Base-by-base conservation (phyloP, 2,888 invertebrate species). In the Plutella xylostella region DNA sequence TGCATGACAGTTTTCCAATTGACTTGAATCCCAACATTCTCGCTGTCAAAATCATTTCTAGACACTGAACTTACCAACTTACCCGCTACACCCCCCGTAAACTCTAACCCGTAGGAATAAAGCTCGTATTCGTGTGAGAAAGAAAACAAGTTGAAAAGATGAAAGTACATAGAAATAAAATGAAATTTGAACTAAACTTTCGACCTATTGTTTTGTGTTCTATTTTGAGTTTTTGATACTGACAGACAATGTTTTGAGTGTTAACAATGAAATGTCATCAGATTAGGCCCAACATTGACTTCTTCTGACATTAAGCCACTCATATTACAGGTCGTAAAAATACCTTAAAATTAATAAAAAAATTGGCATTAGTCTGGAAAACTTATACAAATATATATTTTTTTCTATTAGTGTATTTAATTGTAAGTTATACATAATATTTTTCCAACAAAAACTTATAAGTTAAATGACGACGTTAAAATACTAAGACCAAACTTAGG, bases 1-100 rank as follows among this genome's bases (percentile, higher is more conserved):
- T 58, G 53, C 57, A 58, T 72, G 76, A 74, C 77, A 75, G 69
- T 57, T 63, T 65, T 63, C 63, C 73, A 68, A 71, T 71, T 60
- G 68, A 60, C 52, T 59, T 48, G 43, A 48, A 41, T 41, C 22
- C 21, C 12, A 38, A 30, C 44, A 39, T 39, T 44, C 30, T 31
- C 31, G 12, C 30, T 42, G 42, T 42, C 42, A 42, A 42, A 42
- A 31, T 42, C 31, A 42, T 42, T 42, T 42, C 42, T 42, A 42
- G 42, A 20, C n/a, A 31, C 14, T 42, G 19, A 30, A 42, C 18
- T 19, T 30, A 42, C 31, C 17, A 42, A 42, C 19, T 22, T 22
- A 22, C 1, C 7, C 19, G n/a, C 14, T 25, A 14, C 39, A 17
- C n/a, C 12, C 7, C 7, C 22, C 15, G 7, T 25, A 11, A 19